Evolutionary conservation across 2,888 invertebrate species (phyloP).

Genomic region (Tortricodes alternella): DNA sequence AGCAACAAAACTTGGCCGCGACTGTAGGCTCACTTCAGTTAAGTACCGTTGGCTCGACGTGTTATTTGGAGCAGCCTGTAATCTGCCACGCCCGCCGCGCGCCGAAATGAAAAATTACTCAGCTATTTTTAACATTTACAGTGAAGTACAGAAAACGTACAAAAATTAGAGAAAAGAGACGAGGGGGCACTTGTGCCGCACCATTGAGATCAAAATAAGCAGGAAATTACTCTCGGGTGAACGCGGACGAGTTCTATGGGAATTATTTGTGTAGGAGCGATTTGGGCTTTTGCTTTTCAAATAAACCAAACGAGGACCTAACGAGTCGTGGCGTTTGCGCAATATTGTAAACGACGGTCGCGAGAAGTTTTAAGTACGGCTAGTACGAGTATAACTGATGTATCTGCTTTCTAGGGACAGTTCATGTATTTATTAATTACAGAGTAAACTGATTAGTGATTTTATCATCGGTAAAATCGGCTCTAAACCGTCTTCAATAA

Average conservation of each 20-base stretch:
- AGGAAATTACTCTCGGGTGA: slow-evolving; percentile 77
- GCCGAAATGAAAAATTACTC: slow-evolving; percentile 81
- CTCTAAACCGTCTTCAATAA: no score
- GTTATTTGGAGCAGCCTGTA: slow-evolving; percentile 79
- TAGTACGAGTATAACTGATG: no score
- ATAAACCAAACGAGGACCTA: slow-evolving; percentile 72
- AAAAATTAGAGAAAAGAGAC: slow-evolving; percentile 80
- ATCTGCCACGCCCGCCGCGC: slow-evolving; percentile 79
- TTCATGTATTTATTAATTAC: no score
- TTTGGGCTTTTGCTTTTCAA: slow-evolving; percentile 76
- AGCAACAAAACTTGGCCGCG: slow-evolving; percentile 66
- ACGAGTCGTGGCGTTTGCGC: slow-evolving; percentile 57
- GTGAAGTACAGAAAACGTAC: slow-evolving; percentile 78
- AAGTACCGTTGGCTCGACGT: slow-evolving; percentile 65
- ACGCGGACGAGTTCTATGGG: slow-evolving; percentile 54
- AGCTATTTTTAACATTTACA: slow-evolving; percentile 79
- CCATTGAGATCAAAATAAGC: slow-evolving; percentile 82
- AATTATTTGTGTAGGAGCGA: slow-evolving; percentile 77
- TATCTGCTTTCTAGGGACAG: no score
- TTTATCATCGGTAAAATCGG: no score
- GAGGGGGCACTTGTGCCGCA: slow-evolving; percentile 79
- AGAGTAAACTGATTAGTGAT: no score
- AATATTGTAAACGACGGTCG: slow-evolving; percentile 49
- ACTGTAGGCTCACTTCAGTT: slow-evolving; percentile 67
- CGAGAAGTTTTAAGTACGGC: background rate